A percentile compares a stretch with the other conserved stretches of the same genome.
These are phyloP conservation scores for Myrmophylax atrothorax DNA, from an alignment of 2,113 vertebrate genomes.

Conservation along the genomic window DNA sequence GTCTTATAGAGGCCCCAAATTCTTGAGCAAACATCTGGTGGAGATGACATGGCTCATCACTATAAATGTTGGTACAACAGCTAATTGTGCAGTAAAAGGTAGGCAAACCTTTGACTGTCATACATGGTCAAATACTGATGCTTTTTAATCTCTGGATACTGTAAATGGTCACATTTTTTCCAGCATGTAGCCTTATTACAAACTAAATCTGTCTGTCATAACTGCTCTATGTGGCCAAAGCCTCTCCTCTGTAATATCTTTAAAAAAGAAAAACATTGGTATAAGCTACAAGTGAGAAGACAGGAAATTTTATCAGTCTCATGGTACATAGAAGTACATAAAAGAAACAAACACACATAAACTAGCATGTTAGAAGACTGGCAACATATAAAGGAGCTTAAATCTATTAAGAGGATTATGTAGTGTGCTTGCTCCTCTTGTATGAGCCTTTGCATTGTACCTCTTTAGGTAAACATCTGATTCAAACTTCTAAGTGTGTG, in stretches of 20 bases:
- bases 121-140: neutral
- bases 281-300: neutral
- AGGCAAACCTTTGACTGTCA: neutral
- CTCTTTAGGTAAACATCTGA: neutral
- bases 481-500: neutral
- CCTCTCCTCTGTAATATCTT: neutral
- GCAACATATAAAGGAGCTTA: neutral
- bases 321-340: neutral
- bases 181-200: neutral
- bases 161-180: neutral
- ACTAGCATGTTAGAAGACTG: neutral
- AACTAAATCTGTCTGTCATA: neutral
- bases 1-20: neutral
- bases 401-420: neutral
- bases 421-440: neutral
- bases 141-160: neutral
- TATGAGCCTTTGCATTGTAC: neutral
- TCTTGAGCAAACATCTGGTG: neutral
- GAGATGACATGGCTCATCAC: neutral
- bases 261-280: neutral
- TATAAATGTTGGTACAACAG: neutral
- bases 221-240: neutral
- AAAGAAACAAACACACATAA: neutral
- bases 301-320: neutral
- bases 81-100: neutral